phyloP scores from a whole-genome alignment of 1,140 invertebrate species.

The Brachionus rubens region DNA sequence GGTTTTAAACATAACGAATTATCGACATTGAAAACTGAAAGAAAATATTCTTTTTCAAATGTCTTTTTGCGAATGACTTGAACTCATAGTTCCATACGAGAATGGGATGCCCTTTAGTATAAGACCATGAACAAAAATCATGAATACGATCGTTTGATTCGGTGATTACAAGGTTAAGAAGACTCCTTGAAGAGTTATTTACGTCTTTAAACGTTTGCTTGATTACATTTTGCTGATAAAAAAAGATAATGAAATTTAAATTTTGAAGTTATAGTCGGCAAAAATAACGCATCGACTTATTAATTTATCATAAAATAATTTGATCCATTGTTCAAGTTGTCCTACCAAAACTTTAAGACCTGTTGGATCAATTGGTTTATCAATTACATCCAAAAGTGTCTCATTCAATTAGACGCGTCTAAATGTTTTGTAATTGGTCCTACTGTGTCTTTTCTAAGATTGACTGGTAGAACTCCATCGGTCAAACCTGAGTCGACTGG shows the following conservation, averaged over 20 bases:
- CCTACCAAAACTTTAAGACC: neutral
- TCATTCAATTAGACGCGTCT: neutral
- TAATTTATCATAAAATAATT: neutral
- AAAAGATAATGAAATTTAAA: neutral
- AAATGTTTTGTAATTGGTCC: constrained; percentile 24
- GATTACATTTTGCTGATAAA: too few relatives aligned
- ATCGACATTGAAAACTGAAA: too few relatives aligned
- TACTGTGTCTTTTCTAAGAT: constrained; percentile 17
- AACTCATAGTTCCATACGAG: too few relatives aligned
- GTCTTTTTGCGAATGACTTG: too few relatives aligned
- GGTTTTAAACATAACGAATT: too few relatives aligned
- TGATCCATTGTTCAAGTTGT: neutral
- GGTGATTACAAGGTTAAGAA: too few relatives aligned
- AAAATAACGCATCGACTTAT: neutral
- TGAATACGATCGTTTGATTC: too few relatives aligned
- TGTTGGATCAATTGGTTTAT: neutral
- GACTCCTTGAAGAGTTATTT: too few relatives aligned
- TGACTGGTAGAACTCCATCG: neutral
- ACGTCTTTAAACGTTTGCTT: too few relatives aligned
- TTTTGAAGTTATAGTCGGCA: neutral
- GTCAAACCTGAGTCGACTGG: neutral
- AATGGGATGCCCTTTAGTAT: too few relatives aligned
- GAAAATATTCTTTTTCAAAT: too few relatives aligned
- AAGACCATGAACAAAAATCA: too few relatives aligned
- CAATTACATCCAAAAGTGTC: neutral